These are phyloP conservation scores for Cetonia aurata DNA, from an alignment of 2,888 invertebrate genomes.

Conservation along the genomic window DNA sequence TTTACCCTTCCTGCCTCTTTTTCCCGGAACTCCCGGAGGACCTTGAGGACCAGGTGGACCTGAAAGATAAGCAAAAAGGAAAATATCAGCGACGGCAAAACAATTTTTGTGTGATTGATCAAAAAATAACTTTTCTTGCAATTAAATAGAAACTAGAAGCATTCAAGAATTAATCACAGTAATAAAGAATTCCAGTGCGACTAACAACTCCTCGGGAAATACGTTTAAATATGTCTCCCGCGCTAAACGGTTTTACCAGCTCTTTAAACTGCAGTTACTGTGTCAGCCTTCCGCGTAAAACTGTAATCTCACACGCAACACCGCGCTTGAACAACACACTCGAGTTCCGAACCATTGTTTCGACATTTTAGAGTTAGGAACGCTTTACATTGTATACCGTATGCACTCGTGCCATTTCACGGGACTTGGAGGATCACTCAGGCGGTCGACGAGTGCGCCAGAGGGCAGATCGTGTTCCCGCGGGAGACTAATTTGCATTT, in stretches of 20 bases:
- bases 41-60: conserved; percentile 76
- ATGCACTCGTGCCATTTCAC: conserved; percentile 31
- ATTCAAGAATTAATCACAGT: no score
- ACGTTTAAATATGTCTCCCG: no score
- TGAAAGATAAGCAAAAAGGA: conserved; percentile 53
- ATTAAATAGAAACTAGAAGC: no score
- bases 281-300: background rate
- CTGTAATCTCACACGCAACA: background rate
- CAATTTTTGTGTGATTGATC: background rate
- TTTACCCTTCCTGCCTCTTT: conserved; percentile 90
- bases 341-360: conserved; percentile 12
- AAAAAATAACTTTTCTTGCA: background rate
- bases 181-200: background rate
- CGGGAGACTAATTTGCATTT: conserved; percentile 22
- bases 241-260: conserved; percentile 6
- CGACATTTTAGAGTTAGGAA: conserved; percentile 1
- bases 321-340: background rate
- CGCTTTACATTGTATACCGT: background rate
- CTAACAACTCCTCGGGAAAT: background rate
- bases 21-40: conserved; percentile 87
- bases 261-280: background rate
- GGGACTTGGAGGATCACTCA: conserved; percentile 15
- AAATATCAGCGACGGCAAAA: background rate
- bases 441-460: conserved; percentile 5
- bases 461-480: background rate